Conservation (phyloP, 1,140 invertebrate genomes). For the Caerostris extrusa region DNA sequence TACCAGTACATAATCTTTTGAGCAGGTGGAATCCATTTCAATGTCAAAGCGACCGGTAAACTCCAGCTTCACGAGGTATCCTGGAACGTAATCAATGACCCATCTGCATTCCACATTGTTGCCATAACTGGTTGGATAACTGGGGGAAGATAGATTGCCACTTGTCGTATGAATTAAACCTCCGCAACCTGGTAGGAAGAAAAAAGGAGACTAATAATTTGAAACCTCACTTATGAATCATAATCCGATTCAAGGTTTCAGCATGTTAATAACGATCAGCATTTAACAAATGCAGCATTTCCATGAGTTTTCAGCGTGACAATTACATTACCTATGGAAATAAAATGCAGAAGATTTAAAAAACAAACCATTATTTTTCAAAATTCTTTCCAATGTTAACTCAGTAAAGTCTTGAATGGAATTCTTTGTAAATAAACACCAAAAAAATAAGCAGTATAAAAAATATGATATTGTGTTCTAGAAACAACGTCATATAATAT, state of each 20-base stretch:
- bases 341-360: background rate
- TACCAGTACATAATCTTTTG: conserved; percentile 90
- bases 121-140: conserved; percentile 85
- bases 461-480: too few relatives aligned
- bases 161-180: conserved; percentile 83
- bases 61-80: conserved; percentile 86
- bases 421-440: too few relatives aligned
- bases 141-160: conserved; percentile 83
- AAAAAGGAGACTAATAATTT: background rate
- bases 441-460: too few relatives aligned
- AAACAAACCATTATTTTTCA: too few relatives aligned
- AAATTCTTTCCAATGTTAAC: too few relatives aligned
- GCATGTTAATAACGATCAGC: background rate
- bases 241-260: too few relatives aligned
- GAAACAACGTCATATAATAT: too few relatives aligned
- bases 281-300: background rate
- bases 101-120: conserved; percentile 90
- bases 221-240: too few relatives aligned
- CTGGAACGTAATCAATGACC: conserved; percentile 86
- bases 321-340: background rate
- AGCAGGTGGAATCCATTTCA: conserved; percentile 87
- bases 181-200: conserved; percentile 83
- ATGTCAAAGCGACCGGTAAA: conserved; percentile 89
- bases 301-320: background rate
- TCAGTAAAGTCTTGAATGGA: too few relatives aligned